Evolutionary conservation across 30 jellyfish, hydroid and myxozoan species (phyloP), one percentile per base, ranked within the genome.

Genomic region (Aurelia coerulea): DNA sequence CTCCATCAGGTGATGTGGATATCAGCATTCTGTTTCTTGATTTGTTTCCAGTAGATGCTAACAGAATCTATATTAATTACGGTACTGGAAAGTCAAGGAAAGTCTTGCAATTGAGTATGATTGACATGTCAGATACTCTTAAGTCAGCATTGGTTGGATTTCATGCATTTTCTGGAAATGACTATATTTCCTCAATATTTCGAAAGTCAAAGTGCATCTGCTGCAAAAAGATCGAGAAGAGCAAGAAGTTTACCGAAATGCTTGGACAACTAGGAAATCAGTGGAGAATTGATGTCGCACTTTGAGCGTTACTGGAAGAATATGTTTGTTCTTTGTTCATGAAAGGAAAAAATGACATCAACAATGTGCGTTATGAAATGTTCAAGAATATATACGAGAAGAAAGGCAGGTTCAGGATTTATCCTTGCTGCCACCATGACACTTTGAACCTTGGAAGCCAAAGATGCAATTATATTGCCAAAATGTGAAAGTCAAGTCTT

Each of bases 71-170:
- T 16, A 41, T 79, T 51, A 73, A 79, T 51, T 79, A 65, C 62
- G 80, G 90, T 59, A 79, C 82, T 60, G 81, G 90, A 31, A 79
- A 79, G 35, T 32, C 53, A 33, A 64, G 81, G 69, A 79, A 65
- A 64, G 60, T 67, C 56, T 65, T 79, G 73, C 68, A 51, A 37
- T 39, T 79, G 3, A 65, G 81, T 42, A 18, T 46, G 56, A 65
- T 79, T 37, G 73, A 64, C n/a, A 37, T 79, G 90, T 10, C 18
- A 33, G 81, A 37, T 5, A 51, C 62, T 33, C 81, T 62, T 10
- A 79, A 79, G 71, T 41, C 81, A 5, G 90, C 73, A 65, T 14
- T 79, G 16, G 60, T 67, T 79, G 90, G 71, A 16, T 41, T 63
- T 49, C 72, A 63, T 33, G 70, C 81, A 13, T 63, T 79, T 79